Evolutionary conservation across 2,888 invertebrate species (phyloP).

Genomic region (Saturnia pavonia): DNA sequence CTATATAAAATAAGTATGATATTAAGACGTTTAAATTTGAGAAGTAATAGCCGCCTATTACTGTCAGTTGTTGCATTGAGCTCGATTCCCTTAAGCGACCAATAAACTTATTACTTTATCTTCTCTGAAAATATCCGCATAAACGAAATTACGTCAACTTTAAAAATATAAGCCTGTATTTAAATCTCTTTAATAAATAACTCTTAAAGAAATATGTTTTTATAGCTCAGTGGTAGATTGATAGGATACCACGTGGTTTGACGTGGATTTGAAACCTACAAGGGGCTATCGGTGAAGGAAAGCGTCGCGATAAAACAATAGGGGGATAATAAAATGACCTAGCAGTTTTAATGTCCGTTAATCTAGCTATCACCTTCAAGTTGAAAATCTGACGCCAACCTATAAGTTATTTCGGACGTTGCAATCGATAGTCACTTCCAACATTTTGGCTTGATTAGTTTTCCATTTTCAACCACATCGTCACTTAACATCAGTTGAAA

Average conservation of each 20-base stretch:
- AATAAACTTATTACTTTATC: too few relatives aligned
- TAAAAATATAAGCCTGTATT: background rate
- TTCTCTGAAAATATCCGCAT: background rate
- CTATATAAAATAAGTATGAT: background rate
- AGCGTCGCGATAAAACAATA: background rate
- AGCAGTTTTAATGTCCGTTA: background rate
- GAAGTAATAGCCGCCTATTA: too few relatives aligned
- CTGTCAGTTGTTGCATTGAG: too few relatives aligned
- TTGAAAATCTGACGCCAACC: background rate
- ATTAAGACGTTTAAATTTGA: background rate
- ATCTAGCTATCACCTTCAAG: background rate
- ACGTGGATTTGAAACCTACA: background rate
- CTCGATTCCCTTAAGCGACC: background rate
- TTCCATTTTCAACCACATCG: too few relatives aligned
- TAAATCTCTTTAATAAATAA: too few relatives aligned
- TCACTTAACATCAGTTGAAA: too few relatives aligned
- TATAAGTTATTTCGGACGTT: background rate
- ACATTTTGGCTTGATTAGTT: too few relatives aligned
- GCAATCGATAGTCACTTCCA: too few relatives aligned
- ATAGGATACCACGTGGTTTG: too few relatives aligned
- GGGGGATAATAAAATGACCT: background rate
- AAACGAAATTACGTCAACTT: background rate
- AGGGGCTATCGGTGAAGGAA: background rate
- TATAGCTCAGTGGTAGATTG: too few relatives aligned
- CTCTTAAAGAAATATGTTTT: too few relatives aligned